Evolutionary conservation across 2,113 vertebrate species (phyloP), one percentile per base, ranked within the genome.

Genomic region (Pipa parva): DNA sequence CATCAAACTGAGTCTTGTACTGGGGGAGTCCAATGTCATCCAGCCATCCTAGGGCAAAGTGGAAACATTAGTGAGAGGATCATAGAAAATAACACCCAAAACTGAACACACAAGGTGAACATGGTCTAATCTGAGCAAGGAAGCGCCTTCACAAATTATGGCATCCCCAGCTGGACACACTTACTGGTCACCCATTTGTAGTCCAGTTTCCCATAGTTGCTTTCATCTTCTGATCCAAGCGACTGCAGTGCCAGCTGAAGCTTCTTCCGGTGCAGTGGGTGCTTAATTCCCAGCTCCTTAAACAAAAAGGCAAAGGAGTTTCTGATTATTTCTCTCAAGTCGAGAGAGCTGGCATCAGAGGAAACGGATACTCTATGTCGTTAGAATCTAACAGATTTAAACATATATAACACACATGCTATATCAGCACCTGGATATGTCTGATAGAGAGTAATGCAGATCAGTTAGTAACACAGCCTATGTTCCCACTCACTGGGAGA

Each of bases 1-100:
- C 97, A 72, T 97, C 95, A 82, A 98, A 99, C 84, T 99, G 97
- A 7, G 92, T 98, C 82, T 99, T 99, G 39, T 99, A 99, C 77
- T 99, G 97, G 39, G 97, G 95, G 36, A 99, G 88, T 10, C 97
- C 97, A 3, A 99, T 98, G 70, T 99, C 97, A 78, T 99, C 97
- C 81, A 99, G 78, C 97, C 97, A 99, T 45, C 96, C 97, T 98
- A 15, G 1, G 7, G 21, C 10, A 21, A 10, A 45, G 1, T 13
- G 10, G 10, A 11, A 22, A 17, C 1, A 36, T 18, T 1, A 46
- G 20, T 31, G 57, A 25, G 2, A 52, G 29, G 29, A n/a, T n/a
- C n/a, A n/a, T n/a, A n/a, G n/a, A n/a, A n/a, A n/a, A n/a, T n/a
- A 36, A 36, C 9, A 36, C 6, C 6, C 9, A 36, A 36, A 36